Evolutionary conservation across 2,113 vertebrate genomes (phyloP).

Genomic region (Narcine bancroftii): DNA sequence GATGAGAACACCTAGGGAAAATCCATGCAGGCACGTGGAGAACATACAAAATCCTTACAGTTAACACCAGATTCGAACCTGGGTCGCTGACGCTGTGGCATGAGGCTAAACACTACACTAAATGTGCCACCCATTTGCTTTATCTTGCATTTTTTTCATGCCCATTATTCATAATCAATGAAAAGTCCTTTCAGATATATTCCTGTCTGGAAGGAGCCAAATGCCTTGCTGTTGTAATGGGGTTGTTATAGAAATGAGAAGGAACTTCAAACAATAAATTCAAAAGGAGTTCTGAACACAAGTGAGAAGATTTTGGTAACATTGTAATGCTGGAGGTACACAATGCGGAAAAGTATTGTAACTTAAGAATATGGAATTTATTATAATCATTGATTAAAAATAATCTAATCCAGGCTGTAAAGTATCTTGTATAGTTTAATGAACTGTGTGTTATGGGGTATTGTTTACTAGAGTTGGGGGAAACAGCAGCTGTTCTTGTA

Average conservation of each 20-base stretch:
- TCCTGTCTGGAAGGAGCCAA: not conserved
- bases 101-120: too few relatives aligned
- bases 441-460: constrained; percentile 31
- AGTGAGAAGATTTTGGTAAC: not conserved
- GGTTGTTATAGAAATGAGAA: not conserved
- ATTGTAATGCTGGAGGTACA: not conserved
- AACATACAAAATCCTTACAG: too few relatives aligned
- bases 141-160: not conserved
- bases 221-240: not conserved
- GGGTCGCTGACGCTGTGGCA: too few relatives aligned
- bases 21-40: too few relatives aligned
- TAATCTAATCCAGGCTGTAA: not conserved
- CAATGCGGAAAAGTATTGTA: not conserved
- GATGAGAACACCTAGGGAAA: too few relatives aligned
- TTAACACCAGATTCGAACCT: too few relatives aligned
- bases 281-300: not conserved
- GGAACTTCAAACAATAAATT: not conserved
- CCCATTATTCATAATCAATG: not conserved
- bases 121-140: too few relatives aligned
- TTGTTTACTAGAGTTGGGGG: constrained; percentile 22
- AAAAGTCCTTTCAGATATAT: not conserved
- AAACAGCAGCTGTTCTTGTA: constrained; percentile 33
- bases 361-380: not conserved
- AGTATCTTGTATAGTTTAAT: constrained; percentile 28
- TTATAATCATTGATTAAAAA: not conserved